Base-by-base conservation (phyloP, 2,888 invertebrate species). In the Eilema depressum region DNA sequence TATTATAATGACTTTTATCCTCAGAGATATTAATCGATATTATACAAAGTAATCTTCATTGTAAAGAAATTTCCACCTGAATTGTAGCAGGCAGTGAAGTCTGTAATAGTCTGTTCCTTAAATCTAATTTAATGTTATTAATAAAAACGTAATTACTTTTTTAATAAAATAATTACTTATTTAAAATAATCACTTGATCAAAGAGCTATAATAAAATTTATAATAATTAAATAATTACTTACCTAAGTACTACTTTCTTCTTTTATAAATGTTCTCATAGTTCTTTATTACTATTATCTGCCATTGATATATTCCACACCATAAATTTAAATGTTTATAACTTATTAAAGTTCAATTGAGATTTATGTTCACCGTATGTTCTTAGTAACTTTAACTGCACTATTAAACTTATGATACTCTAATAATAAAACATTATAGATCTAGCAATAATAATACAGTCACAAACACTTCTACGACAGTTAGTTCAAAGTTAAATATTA, bases 401-500 rank as follows among this genome's bases (percentile, higher is more conserved):
- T 33, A 57, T 33, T 56, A 20, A 57, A 73, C 30, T 64, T 62
- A 26, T 70, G 7, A 17, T 53, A 17, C 23, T 7, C 7, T 60
- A 64, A 60, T 37, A 26, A 17, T 28, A 53, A 25, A 23, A 37
- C 1, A n/a, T 63, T 57, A 66, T 0, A 61, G 20, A 56, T 28
- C 56, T 56, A 63, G 62, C 26, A 37, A 33, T 61, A 33, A 63
- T 69, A 69, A 65, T 73, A 28, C 37, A 66, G 56, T 68, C 74
- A 76, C 75, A 75, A 61, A 68, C 83, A 81, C 81, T 75, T 71
- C 17, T 68, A 63, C 59, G 17, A 17, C 66, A 69, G 65, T 70
- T 37, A 77, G 73, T 78, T 78, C 75, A 75, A 82, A 82, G 81
- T 82, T 83, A 68, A 65, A 63, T 23, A 70, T 67, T 73, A 77